These are phyloP conservation scores for Choristoneura fumiferana DNA, from an alignment of 1,140 invertebrate genomes.

Conservation along the genomic window DNA sequence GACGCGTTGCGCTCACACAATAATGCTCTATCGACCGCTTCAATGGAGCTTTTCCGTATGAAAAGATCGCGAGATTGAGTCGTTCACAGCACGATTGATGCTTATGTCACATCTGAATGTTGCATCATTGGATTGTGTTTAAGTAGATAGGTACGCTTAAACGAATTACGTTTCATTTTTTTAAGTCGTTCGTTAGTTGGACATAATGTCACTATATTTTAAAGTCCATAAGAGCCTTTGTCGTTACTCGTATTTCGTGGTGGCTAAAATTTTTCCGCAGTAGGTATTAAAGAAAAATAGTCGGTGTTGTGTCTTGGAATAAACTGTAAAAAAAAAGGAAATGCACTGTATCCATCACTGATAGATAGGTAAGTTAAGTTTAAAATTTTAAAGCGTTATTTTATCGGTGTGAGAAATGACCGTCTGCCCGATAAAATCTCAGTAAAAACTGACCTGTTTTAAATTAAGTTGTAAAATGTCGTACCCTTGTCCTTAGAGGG, in stretches of 20 bases:
- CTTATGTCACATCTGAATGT: slow-evolving; percentile 38
- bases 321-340: too few relatives aligned
- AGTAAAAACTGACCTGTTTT: slow-evolving; percentile 37
- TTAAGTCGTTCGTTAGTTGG: not conserved
- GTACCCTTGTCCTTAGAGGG: slow-evolving; percentile 50
- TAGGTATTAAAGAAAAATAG: too few relatives aligned
- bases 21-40: slow-evolving; percentile 50
- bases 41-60: slow-evolving; percentile 56
- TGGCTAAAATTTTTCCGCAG: too few relatives aligned
- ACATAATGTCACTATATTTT: too few relatives aligned
- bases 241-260: too few relatives aligned
- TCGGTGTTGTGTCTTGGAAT: too few relatives aligned
- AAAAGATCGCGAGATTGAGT: slow-evolving; percentile 64
- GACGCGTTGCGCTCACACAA: slow-evolving; percentile 54
- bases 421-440: slow-evolving; percentile 24
- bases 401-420: slow-evolving; percentile 1
- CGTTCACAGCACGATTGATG: slow-evolving; percentile 45
- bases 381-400: slow-evolving; percentile 4
- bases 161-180: not conserved
- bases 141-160: not conserved
- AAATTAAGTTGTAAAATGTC: slow-evolving; percentile 67
- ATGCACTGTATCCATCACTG: too few relatives aligned
- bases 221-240: too few relatives aligned
- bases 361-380: not conserved
- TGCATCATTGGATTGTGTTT: slow-evolving; percentile 11